These are phyloP conservation scores for Cotesia glomerata DNA, from an alignment of 1,140 invertebrate species.

Conservation along the genomic window DNA sequence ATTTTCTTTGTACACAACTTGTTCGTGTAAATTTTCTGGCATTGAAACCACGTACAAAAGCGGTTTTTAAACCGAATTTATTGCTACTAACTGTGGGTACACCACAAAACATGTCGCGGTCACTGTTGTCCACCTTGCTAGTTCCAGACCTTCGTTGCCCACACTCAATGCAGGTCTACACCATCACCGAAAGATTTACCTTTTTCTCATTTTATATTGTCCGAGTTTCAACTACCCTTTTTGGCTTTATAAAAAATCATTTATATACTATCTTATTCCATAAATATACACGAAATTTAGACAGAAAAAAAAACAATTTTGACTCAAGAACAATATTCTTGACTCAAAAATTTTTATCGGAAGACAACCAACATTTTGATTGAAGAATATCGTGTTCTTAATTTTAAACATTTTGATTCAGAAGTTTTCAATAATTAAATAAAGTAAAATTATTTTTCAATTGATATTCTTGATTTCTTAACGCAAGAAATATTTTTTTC, in stretches of 20 bases:
- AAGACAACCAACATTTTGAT: too few relatives aligned
- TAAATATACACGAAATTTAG: too few relatives aligned
- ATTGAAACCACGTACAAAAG: constrained; percentile 40
- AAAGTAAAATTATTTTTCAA: too few relatives aligned
- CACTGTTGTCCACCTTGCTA: constrained; percentile 19
- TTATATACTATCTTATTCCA: too few relatives aligned
- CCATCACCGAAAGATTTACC: not conserved
- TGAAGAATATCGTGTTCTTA: too few relatives aligned
- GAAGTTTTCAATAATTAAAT: too few relatives aligned
- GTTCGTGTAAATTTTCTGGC: constrained; percentile 8
- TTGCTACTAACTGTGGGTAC: constrained; percentile 34
- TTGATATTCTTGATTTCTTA: too few relatives aligned
- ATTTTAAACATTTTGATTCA: too few relatives aligned
- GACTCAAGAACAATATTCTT: too few relatives aligned
- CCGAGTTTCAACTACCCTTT: not conserved
- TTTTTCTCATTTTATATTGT: constrained; percentile 20
- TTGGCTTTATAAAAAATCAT: not conserved
- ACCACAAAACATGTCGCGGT: constrained; percentile 37
- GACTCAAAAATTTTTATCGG: too few relatives aligned
- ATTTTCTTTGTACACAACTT: constrained; percentile 6
- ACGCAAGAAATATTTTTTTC: too few relatives aligned
- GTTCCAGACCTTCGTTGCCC: not conserved
- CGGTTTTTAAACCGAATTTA: constrained; percentile 50
- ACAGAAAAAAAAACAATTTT: too few relatives aligned
- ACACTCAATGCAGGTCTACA: not conserved